A percentile compares a stretch with the other conserved stretches of the same genome.
These are phyloP conservation scores for Thumatha senex DNA, from an alignment of 2,888 invertebrate genomes.

Conservation along the genomic window DNA sequence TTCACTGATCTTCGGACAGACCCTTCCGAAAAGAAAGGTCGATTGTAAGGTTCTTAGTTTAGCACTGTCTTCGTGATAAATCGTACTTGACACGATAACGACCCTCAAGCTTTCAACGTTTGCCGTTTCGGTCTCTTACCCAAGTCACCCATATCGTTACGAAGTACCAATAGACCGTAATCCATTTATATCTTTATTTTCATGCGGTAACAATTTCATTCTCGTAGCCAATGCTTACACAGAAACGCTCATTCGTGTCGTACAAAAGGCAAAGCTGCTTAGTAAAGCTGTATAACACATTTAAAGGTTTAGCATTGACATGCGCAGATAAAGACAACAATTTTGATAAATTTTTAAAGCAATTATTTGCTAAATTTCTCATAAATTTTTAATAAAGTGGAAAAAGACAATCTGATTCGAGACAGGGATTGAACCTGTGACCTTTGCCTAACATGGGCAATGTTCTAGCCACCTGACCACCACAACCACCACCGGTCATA, in stretches of 20 bases:
- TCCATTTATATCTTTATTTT: slow-evolving; percentile 27
- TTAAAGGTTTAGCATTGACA: too few relatives aligned
- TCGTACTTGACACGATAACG: slow-evolving; percentile 27
- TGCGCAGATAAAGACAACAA: too few relatives aligned
- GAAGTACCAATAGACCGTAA: slow-evolving; percentile 32
- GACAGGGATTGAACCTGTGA: too few relatives aligned
- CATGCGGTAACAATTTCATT: slow-evolving; percentile 20
- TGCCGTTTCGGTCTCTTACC: not conserved
- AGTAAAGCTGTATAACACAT: too few relatives aligned
- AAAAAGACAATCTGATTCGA: too few relatives aligned
- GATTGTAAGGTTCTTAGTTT: slow-evolving; percentile 13
- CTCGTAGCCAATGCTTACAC: slow-evolving; percentile 16
- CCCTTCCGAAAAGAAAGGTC: slow-evolving; percentile 15
- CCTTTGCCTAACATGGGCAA: too few relatives aligned
- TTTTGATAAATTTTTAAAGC: too few relatives aligned
- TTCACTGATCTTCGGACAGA: slow-evolving; percentile 1
- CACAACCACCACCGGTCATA: too few relatives aligned
- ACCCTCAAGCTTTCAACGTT: slow-evolving; percentile 2
- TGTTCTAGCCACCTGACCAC: too few relatives aligned
- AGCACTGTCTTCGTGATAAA: slow-evolving; percentile 28
- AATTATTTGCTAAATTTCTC: too few relatives aligned
- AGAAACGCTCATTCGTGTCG: slow-evolving; percentile 19
- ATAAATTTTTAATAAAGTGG: too few relatives aligned
- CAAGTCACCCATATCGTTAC: slow-evolving; percentile 3
- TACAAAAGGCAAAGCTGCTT: slow-evolving; percentile 12